Evolutionary conservation across 2,797 vertebrate genomes (phyloP).

Genomic region (Gallinago stenura): DNA sequence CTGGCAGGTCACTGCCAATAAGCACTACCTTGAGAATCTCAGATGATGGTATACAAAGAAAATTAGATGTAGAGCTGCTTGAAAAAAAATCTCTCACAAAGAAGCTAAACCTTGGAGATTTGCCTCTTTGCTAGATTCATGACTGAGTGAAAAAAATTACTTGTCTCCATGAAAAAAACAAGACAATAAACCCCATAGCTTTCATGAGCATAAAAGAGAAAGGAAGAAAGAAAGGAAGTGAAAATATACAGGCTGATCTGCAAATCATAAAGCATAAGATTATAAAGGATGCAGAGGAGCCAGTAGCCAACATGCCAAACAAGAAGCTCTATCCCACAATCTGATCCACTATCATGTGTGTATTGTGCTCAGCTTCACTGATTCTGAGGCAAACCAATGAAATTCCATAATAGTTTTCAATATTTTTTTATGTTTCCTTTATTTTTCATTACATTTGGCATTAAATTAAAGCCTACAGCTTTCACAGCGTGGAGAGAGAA

Average conservation of each 20-base stretch:
- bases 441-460: background rate
- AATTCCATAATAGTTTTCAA: background rate
- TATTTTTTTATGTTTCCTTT: background rate
- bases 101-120: constrained; percentile 67
- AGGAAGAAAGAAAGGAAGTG: background rate
- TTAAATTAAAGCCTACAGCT: background rate
- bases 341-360: background rate
- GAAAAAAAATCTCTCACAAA: constrained; percentile 20
- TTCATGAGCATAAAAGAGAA: constrained; percentile 7
- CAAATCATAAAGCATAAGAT: background rate
- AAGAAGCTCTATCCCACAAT: background rate
- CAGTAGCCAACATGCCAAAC: background rate
- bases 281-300: background rate
- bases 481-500: background rate
- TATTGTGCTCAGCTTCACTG: background rate
- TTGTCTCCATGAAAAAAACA: background rate
- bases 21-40: constrained; percentile 73
- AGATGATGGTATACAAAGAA: constrained; percentile 59
- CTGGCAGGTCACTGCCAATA: constrained; percentile 78
- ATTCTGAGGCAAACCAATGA: background rate
- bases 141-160: constrained; percentile 36
- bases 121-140: constrained; percentile 34
- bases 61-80: constrained; percentile 68
- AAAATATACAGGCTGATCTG: background rate
- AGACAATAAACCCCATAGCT: background rate